Evolutionary conservation across 2,113 vertebrate species (phyloP).

Genomic region (Uria lomvia): DNA sequence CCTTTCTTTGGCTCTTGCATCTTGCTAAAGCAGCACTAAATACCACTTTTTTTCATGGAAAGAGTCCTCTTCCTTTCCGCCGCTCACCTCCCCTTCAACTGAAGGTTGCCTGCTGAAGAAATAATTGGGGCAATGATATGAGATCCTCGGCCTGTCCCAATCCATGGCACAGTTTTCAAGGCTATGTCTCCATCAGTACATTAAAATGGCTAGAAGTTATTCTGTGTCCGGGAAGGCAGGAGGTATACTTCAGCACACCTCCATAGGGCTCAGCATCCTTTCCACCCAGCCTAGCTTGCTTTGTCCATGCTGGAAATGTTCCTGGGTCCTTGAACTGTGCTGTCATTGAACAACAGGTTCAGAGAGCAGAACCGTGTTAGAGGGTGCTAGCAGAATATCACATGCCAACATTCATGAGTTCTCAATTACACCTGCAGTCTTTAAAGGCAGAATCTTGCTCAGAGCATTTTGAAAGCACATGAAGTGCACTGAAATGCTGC

Average conservation of each 20-base stretch:
- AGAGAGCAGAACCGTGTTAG: not conserved
- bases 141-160: not conserved
- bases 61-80: not conserved
- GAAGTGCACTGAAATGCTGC: not conserved
- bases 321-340: not conserved
- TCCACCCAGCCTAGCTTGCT: not conserved
- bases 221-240: not conserved
- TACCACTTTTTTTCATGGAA: not conserved
- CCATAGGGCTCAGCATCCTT: not conserved
- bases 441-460: not conserved
- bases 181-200: not conserved
- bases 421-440: not conserved
- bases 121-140: not conserved
- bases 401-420: not conserved
- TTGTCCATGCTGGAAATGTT: not conserved
- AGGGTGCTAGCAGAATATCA: not conserved
- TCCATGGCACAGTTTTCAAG: not conserved
- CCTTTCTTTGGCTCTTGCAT: not conserved
- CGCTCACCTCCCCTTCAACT: fast-evolving
- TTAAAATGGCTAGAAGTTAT: not conserved
- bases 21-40: not conserved
- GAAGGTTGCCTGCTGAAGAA: not conserved
- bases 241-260: not conserved
- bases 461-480: not conserved
- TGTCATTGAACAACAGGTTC: not conserved